phyloP scores from a whole-genome alignment of 35 echinoderm and acorn worm species.

The Diadema setosum region DNA sequence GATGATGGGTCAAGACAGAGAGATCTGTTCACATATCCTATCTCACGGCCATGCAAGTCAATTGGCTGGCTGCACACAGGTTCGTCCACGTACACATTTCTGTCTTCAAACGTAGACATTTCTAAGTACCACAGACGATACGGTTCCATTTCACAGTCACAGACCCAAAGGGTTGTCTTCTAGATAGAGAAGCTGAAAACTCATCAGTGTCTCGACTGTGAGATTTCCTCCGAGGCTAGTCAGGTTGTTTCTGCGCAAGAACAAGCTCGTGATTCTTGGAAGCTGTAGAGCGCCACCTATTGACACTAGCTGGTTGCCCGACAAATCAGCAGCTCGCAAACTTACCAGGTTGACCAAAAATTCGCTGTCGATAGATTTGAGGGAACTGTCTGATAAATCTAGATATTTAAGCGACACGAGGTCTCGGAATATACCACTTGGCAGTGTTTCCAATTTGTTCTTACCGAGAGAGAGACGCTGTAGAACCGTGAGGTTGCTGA shows the following conservation, averaged over 20 bases:
- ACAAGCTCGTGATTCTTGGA: not conserved
- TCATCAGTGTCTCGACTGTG: not conserved
- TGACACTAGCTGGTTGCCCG: not conserved
- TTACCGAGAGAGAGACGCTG: not conserved
- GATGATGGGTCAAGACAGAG: too few species aligned
- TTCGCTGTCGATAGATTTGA: not conserved
- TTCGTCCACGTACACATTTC: too few species aligned
- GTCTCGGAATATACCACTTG: not conserved
- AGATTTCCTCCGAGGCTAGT: not conserved
- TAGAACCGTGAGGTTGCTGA: too few species aligned
- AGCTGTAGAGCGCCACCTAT: not conserved
- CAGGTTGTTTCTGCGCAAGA: not conserved
- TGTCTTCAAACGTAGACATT: too few species aligned
- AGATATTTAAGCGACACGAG: not conserved
- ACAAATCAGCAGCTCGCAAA: not conserved
- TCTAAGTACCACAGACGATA: not conserved
- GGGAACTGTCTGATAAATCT: not conserved
- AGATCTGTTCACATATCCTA: too few species aligned
- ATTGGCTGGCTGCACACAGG: too few species aligned
- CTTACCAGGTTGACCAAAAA: not conserved
- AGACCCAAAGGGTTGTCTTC: not conserved
- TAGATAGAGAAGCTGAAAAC: not conserved
- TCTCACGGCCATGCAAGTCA: too few species aligned
- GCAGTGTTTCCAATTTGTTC: not conserved
- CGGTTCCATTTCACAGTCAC: not conserved